Evolutionary conservation across 2,888 invertebrate species (phyloP).

Genomic region (Brachypterus glaber): DNA sequence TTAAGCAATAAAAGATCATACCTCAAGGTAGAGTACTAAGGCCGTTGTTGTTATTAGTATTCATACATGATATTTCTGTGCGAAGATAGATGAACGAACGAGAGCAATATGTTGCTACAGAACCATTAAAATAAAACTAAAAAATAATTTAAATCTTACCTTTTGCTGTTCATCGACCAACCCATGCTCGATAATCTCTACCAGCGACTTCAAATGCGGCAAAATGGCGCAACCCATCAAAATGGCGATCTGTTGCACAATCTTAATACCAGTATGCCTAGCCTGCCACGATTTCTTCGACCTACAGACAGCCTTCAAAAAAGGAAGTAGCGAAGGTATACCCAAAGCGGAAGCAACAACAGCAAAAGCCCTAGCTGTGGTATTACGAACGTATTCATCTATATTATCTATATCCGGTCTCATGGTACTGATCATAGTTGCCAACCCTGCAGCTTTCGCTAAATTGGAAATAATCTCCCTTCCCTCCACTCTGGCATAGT

Average conservation of each 20-base stretch:
- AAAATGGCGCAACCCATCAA: conserved; percentile 99
- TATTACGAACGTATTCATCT: conserved; percentile 98
- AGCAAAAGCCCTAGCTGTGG: conserved; percentile 98
- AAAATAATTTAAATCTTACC: too few species aligned
- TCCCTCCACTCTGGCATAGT: conserved; percentile 98
- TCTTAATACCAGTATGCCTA: conserved; percentile 96
- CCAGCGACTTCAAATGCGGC: conserved; percentile 93
- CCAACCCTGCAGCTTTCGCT: conserved; percentile 97
- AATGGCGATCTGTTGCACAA: conserved; percentile 99
- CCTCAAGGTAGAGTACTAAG: too few species aligned
- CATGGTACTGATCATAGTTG: conserved; percentile 99
- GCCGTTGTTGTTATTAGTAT: too few species aligned
- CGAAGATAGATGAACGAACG: too few species aligned
- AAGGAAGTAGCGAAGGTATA: conserved; percentile 93
- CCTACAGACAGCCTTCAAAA: conserved; percentile 96
- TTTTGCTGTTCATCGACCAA: conserved; percentile 98
- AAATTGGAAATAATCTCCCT: conserved; percentile 98
- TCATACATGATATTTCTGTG: too few species aligned
- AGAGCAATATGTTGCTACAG: too few species aligned
- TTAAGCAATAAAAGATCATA: too few species aligned
- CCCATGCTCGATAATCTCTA: conserved; percentile 99
- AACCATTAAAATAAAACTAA: too few species aligned
- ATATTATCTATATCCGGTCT: conserved; percentile 99
- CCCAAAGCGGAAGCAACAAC: conserved; percentile 98
- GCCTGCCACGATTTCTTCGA: conserved; percentile 99